Evolutionary conservation across 2,888 invertebrate genomes (phyloP).

Genomic region (Apodemia duryi): DNA sequence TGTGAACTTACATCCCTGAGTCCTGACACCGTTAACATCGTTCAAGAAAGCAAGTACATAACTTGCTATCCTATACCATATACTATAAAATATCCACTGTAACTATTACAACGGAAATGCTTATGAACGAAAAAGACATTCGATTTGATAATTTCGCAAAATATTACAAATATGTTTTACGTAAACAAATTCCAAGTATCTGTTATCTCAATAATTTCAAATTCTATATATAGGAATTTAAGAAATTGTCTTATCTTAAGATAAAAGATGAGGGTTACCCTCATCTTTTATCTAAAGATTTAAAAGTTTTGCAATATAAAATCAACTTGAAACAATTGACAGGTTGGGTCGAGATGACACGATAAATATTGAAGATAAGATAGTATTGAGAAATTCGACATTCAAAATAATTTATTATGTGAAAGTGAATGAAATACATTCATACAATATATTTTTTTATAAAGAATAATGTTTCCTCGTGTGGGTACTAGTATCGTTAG

Average conservation of each 20-base stretch:
- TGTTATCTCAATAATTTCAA: neutral
- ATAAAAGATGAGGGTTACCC: neutral
- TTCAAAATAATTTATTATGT: neutral
- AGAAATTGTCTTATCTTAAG: neutral
- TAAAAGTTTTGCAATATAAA: constrained; percentile 4
- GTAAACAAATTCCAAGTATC: too few species aligned
- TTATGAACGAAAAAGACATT: too few species aligned
- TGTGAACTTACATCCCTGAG: too few species aligned
- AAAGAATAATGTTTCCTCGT: constrained; percentile 21
- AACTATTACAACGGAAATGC: too few species aligned
- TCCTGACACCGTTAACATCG: too few species aligned
- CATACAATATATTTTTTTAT: neutral
- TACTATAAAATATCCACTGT: too few species aligned
- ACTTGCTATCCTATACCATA: too few species aligned
- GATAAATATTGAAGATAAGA: neutral
- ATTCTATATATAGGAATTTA: neutral
- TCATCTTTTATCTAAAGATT: constrained; percentile 11
- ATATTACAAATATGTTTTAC: too few species aligned
- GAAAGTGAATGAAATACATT: neutral
- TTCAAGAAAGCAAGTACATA: too few species aligned
- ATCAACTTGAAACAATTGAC: constrained; percentile 10
- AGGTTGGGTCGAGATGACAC: neutral
- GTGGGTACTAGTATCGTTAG: constrained; percentile 19
- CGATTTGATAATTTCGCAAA: too few species aligned
- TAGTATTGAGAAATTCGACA: constrained; percentile 2